Base-by-base conservation (phyloP, 2,888 invertebrate genomes). In the Ornithoptera priamus region DNA sequence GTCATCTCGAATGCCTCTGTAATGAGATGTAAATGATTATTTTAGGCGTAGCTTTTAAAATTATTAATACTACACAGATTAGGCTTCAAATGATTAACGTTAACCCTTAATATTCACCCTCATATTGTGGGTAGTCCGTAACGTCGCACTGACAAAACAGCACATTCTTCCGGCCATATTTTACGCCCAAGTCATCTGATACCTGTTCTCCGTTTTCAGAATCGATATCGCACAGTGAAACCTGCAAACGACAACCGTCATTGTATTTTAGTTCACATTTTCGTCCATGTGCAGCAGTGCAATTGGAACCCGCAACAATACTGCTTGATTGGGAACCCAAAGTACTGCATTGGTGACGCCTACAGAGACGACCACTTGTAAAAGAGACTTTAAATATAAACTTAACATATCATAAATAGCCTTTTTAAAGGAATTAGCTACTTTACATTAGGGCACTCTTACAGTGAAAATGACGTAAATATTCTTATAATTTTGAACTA, bases 71-170 rank as follows among this genome's bases (percentile, higher is more conserved):
- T 17, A 17, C n/a, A 20, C 20, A 20, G 5, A 56, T 0, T 20
- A 56, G 61, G 15, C 8, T 15, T 39, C 1, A 65, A 65, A 18
- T 12, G 8, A 46, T 22, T 39, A 61, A 50, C 59, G 39, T 30
- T 30, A 30, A 30, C 30, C 30, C 8, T 62, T 8, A 50, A 68
- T 59, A 77, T 77, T 81, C 84, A 95, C 96, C 95, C 93, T 96
- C 96, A 81, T 95, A 96, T 81, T 96, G 96, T 53, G 95, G 94
- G 84, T 96, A 96, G 84, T 96, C 96, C 0, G 96, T 96, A 74
- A 96, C 96, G 80, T 96, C 96, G 79, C 96, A 96, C 65, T 94
- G 94, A 77, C 95, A 96, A 82, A 95, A 96, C 73, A 96, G 88
- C 15, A 95, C 95, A 71, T 94, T 94, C 81, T 95, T 95, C 77